Percentiles rank a stretch among this genome's conserved stretches.
phyloP scores from a whole-genome alignment of 2,797 vertebrate genomes.

The Phylloscopus collybita region DNA sequence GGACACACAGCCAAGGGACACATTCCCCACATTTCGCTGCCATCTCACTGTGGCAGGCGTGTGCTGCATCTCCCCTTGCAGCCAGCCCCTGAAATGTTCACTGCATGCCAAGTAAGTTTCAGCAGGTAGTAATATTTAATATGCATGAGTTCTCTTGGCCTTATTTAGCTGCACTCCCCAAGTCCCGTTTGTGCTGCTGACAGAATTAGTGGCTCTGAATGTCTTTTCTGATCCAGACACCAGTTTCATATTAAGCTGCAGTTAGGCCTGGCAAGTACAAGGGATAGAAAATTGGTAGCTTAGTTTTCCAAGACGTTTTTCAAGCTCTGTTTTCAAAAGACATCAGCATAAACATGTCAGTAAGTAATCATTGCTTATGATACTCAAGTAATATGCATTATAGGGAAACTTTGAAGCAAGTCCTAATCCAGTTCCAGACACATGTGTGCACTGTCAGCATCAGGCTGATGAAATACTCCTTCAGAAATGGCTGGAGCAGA shows the following conservation, averaged over 20 bases:
- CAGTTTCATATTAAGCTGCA: neutral
- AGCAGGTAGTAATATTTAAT: neutral
- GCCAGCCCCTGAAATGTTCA: neutral
- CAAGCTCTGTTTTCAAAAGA: slow-evolving; percentile 12
- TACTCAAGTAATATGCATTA: neutral
- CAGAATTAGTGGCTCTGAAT: neutral
- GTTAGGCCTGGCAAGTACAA: slow-evolving; percentile 33
- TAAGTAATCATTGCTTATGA: neutral
- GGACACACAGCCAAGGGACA: neutral
- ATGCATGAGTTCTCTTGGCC: slow-evolving; percentile 15
- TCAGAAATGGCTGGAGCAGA: neutral
- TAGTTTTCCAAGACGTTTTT: slow-evolving; percentile 2
- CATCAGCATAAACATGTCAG: neutral
- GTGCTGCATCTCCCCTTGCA: neutral
- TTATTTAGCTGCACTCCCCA: neutral
- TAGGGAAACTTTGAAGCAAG: neutral
- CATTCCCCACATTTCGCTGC: neutral
- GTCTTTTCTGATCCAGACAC: neutral
- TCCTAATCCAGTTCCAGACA: neutral
- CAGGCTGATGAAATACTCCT: neutral
- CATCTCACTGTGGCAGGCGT: accelerated
- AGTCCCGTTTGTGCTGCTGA: neutral
- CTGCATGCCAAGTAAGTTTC: neutral
- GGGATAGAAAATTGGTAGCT: neutral
- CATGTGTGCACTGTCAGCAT: neutral